Evolutionary conservation across 53 echinoderm and acorn worm genomes (phyloP), one percentile per base, ranked within the genome.

Genomic region (Echinarachnius parma): DNA sequence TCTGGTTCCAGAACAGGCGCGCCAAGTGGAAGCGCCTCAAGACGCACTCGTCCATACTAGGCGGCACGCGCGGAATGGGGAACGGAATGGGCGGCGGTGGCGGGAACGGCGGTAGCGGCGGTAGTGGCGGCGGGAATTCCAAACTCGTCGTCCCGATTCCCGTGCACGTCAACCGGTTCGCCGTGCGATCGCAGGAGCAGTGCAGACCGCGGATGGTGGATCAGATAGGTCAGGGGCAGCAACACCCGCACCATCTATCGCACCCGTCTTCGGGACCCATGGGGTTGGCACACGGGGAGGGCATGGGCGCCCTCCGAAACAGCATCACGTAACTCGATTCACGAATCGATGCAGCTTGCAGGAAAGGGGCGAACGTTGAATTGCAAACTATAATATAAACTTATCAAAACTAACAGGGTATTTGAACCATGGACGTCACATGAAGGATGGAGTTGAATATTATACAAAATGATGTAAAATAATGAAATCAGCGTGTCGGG

Each of bases 1-100:
- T 91, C 13, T 91, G 91, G 91, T 91, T 91, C 46, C 91, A 91
- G 62, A 91, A 91, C 64, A 79, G 91, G 20, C 75, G 91, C 31
- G 91, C 91, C 25, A 91, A 91, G 27, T 91, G 91, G 91, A 91
- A 91, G 69, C 91, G 91, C 13, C 49, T 91, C 4, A 91, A 91
- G 48, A 86, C 91, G 3, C 74, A 72, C 56, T 72, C 74, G 28
- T 72, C 74, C 16, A 72, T 72, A 37, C 29, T 72, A 39, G 74
- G 74, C 2, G 74, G 74, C 14, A 57, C 56, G 9, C 26, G 42
- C 44, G 23, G 74, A 2, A 28, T 56, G 4, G 74, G 15, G 0
- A 69, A 69, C 21, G 35, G 71, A 1, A 42, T 25, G 1, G 29
- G 45, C 19, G 58, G 74, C 21, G 57, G 57, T 1, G 86, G 91